Evolutionary conservation across 1,140 invertebrate genomes (phyloP), one percentile per base, ranked within the genome.

Genomic region (Zaprionus nigranus): DNA sequence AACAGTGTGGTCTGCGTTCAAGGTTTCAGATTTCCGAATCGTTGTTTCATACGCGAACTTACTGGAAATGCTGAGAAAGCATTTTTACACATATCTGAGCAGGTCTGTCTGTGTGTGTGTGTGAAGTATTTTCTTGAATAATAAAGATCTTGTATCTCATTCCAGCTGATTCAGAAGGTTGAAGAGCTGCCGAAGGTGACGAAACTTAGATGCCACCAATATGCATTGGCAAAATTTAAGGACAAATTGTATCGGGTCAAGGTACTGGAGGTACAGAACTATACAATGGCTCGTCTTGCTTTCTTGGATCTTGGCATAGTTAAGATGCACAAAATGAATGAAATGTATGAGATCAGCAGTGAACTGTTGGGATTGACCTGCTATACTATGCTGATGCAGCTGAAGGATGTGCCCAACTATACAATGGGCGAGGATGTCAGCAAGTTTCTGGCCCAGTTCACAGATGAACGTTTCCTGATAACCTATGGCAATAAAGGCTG

Each of bases 21-120:
- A 0, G 72, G 67, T 4, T 92, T 92, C 49, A 53, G 67, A n/a
- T 82, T 79, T 0, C 15, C 78, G 2, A 92, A 92, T 63, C 73
- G 78, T 20, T 92, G 90, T 51, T 69, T 68, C 34, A 28, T 92
- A 0, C 82, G 90, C 9, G 69, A 67, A 12, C 59, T 66, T 5
- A 79, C 51, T 40, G 49, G 73, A 63, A 5, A 26, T 9, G 66
- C 72, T 54, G 72, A 75, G 15, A 61, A 60, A 36, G 79, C 75
- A 28, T 66, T 70, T 74, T 43, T 13, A 0, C 26, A 62, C 22
- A 22, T 88, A 9, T 69, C 74, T 26, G 36, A 79, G 2, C 79
- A 73, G 79, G 84, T 92, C 17, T 87, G 83, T 75, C 51, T 68
- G 51, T n/a, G 26, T 22, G 43, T 38, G 38, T 64, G 12, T n/a